Percentiles rank a stretch among this genome's conserved stretches.
Conservation (phyloP, 2,113 vertebrate species). For the Leptosomus discolor region DNA sequence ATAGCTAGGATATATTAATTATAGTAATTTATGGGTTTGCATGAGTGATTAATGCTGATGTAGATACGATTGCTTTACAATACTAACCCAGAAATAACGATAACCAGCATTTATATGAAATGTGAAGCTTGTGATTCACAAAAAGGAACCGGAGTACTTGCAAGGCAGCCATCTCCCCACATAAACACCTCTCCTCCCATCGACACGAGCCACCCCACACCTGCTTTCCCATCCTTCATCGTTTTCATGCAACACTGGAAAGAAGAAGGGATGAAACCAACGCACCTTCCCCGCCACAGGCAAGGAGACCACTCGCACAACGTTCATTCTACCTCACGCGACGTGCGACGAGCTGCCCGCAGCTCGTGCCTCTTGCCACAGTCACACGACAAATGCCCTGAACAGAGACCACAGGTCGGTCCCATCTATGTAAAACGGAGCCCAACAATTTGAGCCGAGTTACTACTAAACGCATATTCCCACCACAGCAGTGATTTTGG, state of each 20-base stretch:
- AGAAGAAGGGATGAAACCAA: not conserved
- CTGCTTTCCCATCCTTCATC: not conserved
- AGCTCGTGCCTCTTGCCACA: not conserved
- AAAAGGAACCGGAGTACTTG: not conserved
- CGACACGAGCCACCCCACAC: rapidly evolving
- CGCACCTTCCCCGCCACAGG: rapidly evolving
- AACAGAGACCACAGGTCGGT: no score
- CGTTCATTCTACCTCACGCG: rapidly evolving
- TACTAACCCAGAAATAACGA: not conserved
- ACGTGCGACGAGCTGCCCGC: rapidly evolving
- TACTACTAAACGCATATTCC: not conserved
- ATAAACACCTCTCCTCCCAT: rapidly evolving
- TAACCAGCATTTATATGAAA: not conserved
- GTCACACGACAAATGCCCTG: rapidly evolving
- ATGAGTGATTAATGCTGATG: not conserved
- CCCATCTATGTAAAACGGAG: not conserved
- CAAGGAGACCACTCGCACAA: not conserved
- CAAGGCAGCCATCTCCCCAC: not conserved
- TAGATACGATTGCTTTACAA: not conserved
- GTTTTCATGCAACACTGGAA: rapidly evolving
- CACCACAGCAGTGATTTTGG: not conserved
- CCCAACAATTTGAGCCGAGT: not conserved
- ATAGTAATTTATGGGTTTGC: not conserved
- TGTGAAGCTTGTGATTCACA: not conserved
- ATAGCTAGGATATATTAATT: not conserved